Evolutionary conservation across 2,797 vertebrate species (phyloP), one percentile per base, ranked within the genome.

Genomic region (Myotis pilosus): DNA sequence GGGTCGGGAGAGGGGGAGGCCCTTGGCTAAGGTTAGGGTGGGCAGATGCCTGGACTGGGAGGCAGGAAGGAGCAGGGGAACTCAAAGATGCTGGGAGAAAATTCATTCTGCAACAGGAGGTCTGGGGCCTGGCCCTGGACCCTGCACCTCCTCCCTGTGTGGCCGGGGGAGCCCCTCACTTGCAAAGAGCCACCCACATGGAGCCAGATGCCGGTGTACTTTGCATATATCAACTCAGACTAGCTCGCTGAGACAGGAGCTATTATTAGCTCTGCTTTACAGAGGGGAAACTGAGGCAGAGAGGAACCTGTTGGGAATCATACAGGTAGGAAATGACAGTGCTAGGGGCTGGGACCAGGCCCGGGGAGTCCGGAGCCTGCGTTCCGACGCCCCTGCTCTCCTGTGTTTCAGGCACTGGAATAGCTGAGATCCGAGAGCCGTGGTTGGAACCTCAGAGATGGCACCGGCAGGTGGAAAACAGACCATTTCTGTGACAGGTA

Each of bases 151-250:
- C 41, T 49, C 25, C 1, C 25, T 6, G 13, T 17, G 4, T 2
- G 20, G 57, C 28, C 85, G 66, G 8, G 57, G 38, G 51, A 53
- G 22, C 5, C 51, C 68, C 79, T n/a, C 33, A 2, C 25, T 30
- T 60, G 49, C 44, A 87, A 38, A 19, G 0, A 41, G 49, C 33
- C 15, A 8, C 20, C 8, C 0, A 0, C 16, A 20, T 0, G 2
- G 47, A 4, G 9, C 69, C 69, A 8, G 81, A 23, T 19, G n/a
- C 22, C 20, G 2, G 3, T 15, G 16, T 0, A 6, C 64, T 68
- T 11, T 28, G 71, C 3, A 1, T 2, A 3, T 15, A 19, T 2
- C 36, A 28, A 30, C 83, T 83, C 80, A 22, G 49, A 41, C 53
- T 1, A 28, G 47, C 17, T 41, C 51, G 23, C 5, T 2, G 53